Conservation (phyloP, 2,797 vertebrate genomes). For the Psittacula echo region DNA sequence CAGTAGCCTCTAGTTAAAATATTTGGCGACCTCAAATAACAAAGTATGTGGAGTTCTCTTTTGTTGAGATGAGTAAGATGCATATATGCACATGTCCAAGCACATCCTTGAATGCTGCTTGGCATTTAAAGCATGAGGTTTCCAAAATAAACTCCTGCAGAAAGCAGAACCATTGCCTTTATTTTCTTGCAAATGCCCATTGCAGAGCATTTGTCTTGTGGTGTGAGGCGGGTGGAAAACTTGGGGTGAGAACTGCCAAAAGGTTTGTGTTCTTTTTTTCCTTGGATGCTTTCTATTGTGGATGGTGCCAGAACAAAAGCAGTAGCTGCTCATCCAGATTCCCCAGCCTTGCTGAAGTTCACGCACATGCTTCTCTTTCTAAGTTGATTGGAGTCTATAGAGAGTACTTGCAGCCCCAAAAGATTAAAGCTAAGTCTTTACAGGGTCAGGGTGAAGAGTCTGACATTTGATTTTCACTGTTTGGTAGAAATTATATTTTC, state of each 20-base stretch:
- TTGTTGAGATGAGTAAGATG: not conserved
- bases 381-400: not conserved
- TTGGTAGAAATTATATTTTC: not conserved
- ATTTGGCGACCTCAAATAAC: not conserved
- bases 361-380: not conserved
- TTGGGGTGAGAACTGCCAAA: not conserved
- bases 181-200: not conserved
- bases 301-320: not conserved
- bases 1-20: not conserved
- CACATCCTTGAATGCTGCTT: not conserved
- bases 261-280: not conserved
- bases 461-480: slow-evolving; percentile 6
- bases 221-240: not conserved
- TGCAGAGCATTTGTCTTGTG: not conserved
- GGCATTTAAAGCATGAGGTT: not conserved
- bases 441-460: not conserved
- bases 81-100: not conserved
- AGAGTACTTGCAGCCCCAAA: not conserved
- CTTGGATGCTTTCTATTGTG: not conserved
- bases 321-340: not conserved
- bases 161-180: not conserved
- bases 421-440: not conserved
- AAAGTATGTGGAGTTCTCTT: not conserved
- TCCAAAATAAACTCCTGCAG: not conserved
- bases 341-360: not conserved